Evolutionary conservation across 2,888 invertebrate species (phyloP).

Genomic region (Drosophila paramelanica): DNA sequence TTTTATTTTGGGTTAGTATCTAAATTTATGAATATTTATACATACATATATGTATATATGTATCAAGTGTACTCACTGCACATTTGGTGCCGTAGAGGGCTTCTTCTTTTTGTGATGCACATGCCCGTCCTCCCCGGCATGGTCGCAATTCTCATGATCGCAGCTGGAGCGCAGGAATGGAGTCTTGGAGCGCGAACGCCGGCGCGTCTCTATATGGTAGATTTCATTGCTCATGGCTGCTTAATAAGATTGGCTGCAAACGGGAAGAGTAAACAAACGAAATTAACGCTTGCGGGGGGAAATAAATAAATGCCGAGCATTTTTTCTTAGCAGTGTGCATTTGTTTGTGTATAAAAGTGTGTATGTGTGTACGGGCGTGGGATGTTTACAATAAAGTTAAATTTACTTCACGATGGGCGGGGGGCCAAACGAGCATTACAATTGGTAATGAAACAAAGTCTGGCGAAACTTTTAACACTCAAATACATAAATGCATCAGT

Average conservation of each 20-base stretch:
- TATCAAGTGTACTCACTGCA: constrained; percentile 79
- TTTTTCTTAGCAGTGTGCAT: constrained; percentile 1
- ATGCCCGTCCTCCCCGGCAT: constrained; percentile 86
- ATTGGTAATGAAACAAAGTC: constrained; percentile 44
- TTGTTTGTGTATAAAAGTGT: background rate
- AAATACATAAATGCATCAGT: background rate
- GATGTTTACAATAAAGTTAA: constrained; percentile 62
- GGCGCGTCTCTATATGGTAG: constrained; percentile 86
- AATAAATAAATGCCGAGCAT: constrained; percentile 27
- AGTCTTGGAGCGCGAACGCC: constrained; percentile 90
- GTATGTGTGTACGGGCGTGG: constrained; percentile 49
- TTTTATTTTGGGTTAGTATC: background rate
- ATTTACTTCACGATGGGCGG: constrained; percentile 17
- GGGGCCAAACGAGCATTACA: constrained; percentile 18
- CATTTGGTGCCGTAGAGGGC: constrained; percentile 68
- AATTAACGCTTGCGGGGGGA: constrained; percentile 32
- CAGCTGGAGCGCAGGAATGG: constrained; percentile 88
- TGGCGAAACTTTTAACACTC: constrained; percentile 33
- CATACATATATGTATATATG: background rate
- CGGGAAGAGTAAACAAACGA: constrained; percentile 23
- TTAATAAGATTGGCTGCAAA: constrained; percentile 41
- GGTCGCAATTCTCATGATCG: constrained; percentile 87
- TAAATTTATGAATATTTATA: background rate
- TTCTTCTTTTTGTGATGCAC: constrained; percentile 85
- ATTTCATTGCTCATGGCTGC: constrained; percentile 74